Conservation (phyloP, 2,797 vertebrate genomes). For the Neoniphon sammara region DNA sequence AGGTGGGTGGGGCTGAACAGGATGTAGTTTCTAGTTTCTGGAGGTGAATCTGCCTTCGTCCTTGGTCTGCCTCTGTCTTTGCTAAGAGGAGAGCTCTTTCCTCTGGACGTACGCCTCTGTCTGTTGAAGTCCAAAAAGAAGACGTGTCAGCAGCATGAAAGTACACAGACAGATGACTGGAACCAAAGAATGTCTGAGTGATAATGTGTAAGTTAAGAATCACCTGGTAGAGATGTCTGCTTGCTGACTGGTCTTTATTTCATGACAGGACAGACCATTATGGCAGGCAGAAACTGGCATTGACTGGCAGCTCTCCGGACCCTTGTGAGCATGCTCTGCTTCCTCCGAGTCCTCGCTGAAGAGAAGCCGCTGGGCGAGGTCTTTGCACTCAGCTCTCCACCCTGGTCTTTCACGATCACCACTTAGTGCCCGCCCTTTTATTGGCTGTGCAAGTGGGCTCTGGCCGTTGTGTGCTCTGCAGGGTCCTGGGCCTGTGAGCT, state of each 20-base stretch:
- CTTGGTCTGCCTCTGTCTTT: slow-evolving; percentile 23
- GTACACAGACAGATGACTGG: background rate
- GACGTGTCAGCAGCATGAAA: background rate
- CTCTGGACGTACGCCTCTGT: slow-evolving; percentile 14
- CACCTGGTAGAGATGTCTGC: slow-evolving; percentile 45
- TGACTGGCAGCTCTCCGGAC: slow-evolving; percentile 35
- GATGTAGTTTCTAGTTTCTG: slow-evolving; percentile 81
- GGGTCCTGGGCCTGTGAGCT: slow-evolving; percentile 26
- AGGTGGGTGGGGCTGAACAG: slow-evolving; percentile 83
- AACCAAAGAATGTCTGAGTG: background rate
- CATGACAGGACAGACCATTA: background rate
- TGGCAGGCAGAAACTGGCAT: slow-evolving; percentile 11
- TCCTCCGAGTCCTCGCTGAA: slow-evolving; percentile 78
- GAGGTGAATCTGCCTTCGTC: slow-evolving; percentile 33
- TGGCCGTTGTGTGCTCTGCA: background rate
- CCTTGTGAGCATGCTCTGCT: slow-evolving; percentile 33
- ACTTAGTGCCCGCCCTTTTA: slow-evolving; percentile 4
- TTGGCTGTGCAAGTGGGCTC: slow-evolving; percentile 1
- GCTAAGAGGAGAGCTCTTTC: slow-evolving; percentile 32
- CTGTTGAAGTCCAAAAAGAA: slow-evolving; percentile 16
- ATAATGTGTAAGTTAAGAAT: slow-evolving; percentile 21
- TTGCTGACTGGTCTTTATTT: slow-evolving; percentile 35
- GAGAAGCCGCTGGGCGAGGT: slow-evolving; percentile 80
- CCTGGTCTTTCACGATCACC: slow-evolving; percentile 44
- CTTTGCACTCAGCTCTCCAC: slow-evolving; percentile 70